Evolutionary conservation across 1,140 invertebrate species (phyloP).

Genomic region (Pachyrhynchus sulphureomaculatus): DNA sequence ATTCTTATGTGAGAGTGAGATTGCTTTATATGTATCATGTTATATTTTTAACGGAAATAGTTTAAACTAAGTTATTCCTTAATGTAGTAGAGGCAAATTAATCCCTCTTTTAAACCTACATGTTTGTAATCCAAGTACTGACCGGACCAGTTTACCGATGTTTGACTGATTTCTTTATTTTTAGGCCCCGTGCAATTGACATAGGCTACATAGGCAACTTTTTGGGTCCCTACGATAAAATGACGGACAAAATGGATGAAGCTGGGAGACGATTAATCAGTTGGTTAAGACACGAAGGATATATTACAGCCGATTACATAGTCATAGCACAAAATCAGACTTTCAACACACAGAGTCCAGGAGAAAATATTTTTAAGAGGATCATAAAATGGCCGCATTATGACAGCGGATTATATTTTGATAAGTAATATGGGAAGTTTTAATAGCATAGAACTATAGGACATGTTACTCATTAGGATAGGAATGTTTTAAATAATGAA

Average conservation of each 20-base stretch:
- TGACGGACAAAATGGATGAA: slow-evolving; percentile 48
- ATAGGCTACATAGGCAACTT: slow-evolving; percentile 56
- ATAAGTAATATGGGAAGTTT: not conserved
- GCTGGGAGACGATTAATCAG: slow-evolving; percentile 48
- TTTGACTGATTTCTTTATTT: no score
- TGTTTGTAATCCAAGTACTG: no score
- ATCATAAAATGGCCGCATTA: slow-evolving; percentile 43
- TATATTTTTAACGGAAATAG: no score
- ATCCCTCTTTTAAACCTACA: no score
- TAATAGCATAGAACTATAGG: not conserved
- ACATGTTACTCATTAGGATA: no score
- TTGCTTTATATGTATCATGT: no score
- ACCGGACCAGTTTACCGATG: no score
- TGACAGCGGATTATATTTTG: slow-evolving; percentile 18
- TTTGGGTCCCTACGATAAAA: slow-evolving; percentile 39
- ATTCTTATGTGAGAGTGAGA: no score
- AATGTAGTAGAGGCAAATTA: no score
- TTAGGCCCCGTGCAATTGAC: slow-evolving; percentile 52
- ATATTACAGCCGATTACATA: slow-evolving; percentile 48
- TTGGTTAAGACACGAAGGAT: slow-evolving; percentile 44
- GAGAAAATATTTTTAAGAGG: slow-evolving; percentile 38
- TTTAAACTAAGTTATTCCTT: no score
- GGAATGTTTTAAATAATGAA: no score
- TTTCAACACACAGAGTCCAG: slow-evolving; percentile 40
- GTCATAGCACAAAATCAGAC: slow-evolving; percentile 55